Base-by-base conservation (phyloP, 1,140 invertebrate species). In the Drosophila sp. region DNA sequence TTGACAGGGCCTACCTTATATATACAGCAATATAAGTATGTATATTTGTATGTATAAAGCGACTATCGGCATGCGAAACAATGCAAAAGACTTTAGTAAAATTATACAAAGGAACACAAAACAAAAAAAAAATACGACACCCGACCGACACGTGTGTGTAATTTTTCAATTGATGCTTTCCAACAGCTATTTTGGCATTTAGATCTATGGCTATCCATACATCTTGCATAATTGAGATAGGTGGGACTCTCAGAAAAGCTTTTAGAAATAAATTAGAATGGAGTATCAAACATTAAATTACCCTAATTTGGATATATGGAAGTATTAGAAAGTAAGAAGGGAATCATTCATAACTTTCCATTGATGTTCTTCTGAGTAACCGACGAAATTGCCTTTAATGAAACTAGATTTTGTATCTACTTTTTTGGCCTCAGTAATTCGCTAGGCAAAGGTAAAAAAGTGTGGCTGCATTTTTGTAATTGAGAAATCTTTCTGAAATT, bases 1-100 rank as follows among this genome's bases (percentile, higher is more conserved):
- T 84, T 85, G 79, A 70, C 79, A 72, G 40, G 47, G 64, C 60
- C 73, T 68, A 50, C 44, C 44, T 50, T 25, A 47, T 47, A 47
- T 25, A 47, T n/a, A 54, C 6, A 33, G 6, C 25, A 11, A 60
- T 17, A 23, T 47, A 25, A 8, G 8, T 25, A 47, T n/a, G 8
- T 27, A 27, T 10, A 27, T 27, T 27, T 50, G 25, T 27, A 27
- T 27, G 29, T n/a, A 41, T 35, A 35, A 38, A 62, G n/a, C 38
- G 17, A 61, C 30, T 58, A n/a, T 35, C 32, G 44, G 50, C 57
- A 68, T 38, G 56, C 32, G 40, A 30, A 33, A 30, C 4, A 57
- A 47, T 23, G 64, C 57, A 58, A 35, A 33, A 33, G 56, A 47
- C 56, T 58, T 57, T 25, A 58, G 33, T 23, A 35, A 57, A 57